Percentiles rank a stretch among this genome's conserved stretches.
Conservation (phyloP, 2,797 vertebrate genomes). For the Borostomias antarcticus region DNA sequence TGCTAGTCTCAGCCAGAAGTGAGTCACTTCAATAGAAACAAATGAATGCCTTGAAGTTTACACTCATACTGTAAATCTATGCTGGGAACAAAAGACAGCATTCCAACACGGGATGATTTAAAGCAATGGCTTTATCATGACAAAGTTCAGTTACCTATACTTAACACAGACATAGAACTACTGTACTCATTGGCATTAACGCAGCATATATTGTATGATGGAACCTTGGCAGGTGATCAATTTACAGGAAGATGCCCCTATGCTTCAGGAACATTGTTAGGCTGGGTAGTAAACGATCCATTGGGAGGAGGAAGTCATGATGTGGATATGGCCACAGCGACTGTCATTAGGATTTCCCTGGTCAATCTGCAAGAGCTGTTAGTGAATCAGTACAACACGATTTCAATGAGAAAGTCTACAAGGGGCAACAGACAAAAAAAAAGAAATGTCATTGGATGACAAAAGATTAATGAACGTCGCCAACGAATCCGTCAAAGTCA, state of each 20-base stretch:
- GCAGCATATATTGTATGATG: background rate
- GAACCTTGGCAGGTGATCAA: slow-evolving; percentile 9
- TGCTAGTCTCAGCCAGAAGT: too few relatives aligned
- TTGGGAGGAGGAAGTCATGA: background rate
- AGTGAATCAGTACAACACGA: slow-evolving; percentile 26
- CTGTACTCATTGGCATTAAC: background rate
- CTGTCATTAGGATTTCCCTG: slow-evolving; percentile 26
- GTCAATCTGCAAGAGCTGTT: slow-evolving; percentile 18
- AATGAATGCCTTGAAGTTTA: background rate
- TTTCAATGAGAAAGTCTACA: slow-evolving; percentile 15
- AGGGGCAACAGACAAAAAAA: background rate
- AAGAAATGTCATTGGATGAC: slow-evolving; percentile 20
- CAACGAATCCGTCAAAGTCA: background rate
- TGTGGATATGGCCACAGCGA: background rate
- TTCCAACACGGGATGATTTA: background rate
- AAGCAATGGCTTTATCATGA: background rate
- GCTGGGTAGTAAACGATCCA: slow-evolving; percentile 24
- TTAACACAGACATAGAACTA: background rate
- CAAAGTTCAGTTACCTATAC: background rate
- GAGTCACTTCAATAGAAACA: background rate
- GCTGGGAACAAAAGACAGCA: background rate
- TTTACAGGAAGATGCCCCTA: background rate
- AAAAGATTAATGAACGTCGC: slow-evolving; percentile 4
- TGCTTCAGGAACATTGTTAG: slow-evolving; percentile 14
- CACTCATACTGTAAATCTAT: background rate